Evolutionary conservation across 2,888 invertebrate species (phyloP).

Genomic region (Hirtodrosophila confusa): DNA sequence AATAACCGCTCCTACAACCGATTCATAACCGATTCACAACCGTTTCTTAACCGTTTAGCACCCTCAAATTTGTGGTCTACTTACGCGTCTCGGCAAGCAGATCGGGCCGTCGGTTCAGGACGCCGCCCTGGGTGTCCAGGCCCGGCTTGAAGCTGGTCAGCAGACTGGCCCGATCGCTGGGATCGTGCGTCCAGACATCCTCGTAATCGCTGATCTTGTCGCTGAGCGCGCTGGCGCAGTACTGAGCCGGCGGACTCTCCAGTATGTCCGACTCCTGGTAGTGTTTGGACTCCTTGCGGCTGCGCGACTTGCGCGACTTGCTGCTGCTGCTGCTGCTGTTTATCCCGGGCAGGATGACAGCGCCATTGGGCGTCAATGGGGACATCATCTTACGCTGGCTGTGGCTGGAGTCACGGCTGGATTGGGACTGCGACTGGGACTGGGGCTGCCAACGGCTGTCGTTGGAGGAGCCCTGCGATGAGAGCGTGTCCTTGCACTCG

Average conservation of each 20-base stretch:
- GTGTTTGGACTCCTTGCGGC: conserved; percentile 87
- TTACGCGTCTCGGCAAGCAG: conserved; percentile 86
- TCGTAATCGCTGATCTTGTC: conserved; percentile 98
- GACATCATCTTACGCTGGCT: conserved; percentile 84
- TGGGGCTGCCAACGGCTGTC: conserved; percentile 82
- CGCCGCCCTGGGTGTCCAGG: conserved; percentile 62
- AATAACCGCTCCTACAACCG: no score
- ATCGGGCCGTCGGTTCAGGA: conserved; percentile 85
- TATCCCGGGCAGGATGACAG: conserved; percentile 65
- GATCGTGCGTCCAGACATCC: conserved; percentile 94
- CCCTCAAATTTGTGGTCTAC: conserved; percentile 35
- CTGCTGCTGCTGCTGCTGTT: conserved; percentile 69
- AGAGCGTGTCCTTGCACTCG: conserved; percentile 86
- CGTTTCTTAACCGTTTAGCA: no score
- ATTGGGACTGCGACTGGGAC: conserved; percentile 82
- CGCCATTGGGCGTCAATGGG: conserved; percentile 83
- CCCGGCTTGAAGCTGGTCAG: conserved; percentile 83
- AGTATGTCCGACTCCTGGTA: conserved; percentile 93
- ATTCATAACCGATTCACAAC: no score
- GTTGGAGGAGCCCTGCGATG: conserved; percentile 87
- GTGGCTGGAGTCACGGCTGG: conserved; percentile 86
- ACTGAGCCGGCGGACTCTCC: conserved; percentile 92
- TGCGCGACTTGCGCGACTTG: conserved; percentile 85
- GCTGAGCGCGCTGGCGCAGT: conserved; percentile 93
- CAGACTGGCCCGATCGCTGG: conserved; percentile 86